Evolutionary conservation across 2,113 vertebrate species (phyloP), one percentile per base, ranked within the genome.

Genomic region (Mesoclemmys tuberculata): DNA sequence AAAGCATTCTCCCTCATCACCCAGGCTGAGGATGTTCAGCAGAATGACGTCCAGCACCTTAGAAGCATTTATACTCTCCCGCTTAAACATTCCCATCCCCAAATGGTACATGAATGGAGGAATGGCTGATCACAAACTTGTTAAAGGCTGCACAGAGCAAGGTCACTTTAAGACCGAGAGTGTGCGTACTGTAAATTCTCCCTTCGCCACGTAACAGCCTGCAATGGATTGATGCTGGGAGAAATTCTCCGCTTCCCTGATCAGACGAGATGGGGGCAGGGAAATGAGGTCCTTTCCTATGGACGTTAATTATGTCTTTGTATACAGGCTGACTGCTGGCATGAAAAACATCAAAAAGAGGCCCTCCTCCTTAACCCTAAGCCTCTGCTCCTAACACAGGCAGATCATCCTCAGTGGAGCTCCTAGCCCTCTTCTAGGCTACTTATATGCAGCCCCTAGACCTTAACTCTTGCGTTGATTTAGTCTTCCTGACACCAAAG

Each of bases 31-130:
- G 4, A 5, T 38, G 7, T 35, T 64, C 44, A 83, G 44, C 44
- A n/a, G 29, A 26, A 31, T 4, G 7, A 18, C 3, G 13, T 27
- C 77, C 46, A 35, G 27, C 29, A 64, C 19, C 52, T 86, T 49
- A 8, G 8, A 5, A 49, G 5, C 0, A 22, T 1, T 18, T 58
- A 54, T 4, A 10, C 4, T 0, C 4, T 11, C 0, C 1, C 35
- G 82, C 35, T 4, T 0, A 0, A 41, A 9, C 27, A 31, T 16
- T 48, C 2, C 24, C 6, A 31, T 13, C 1, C 18, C n/a, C 41
- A 24, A 44, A 74, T 41, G n/a, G 64, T 29, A 87, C 10, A 48
- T 3, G 14, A 19, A 16, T 46, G 46, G 3, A 12, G 6, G 5
- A 48, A n/a, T 27, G 16, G 51, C 44, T 81, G 8, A 27, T 7